phyloP scores from a whole-genome alignment of 2,797 vertebrate genomes.

The Aselliscus stoliczkanus region DNA sequence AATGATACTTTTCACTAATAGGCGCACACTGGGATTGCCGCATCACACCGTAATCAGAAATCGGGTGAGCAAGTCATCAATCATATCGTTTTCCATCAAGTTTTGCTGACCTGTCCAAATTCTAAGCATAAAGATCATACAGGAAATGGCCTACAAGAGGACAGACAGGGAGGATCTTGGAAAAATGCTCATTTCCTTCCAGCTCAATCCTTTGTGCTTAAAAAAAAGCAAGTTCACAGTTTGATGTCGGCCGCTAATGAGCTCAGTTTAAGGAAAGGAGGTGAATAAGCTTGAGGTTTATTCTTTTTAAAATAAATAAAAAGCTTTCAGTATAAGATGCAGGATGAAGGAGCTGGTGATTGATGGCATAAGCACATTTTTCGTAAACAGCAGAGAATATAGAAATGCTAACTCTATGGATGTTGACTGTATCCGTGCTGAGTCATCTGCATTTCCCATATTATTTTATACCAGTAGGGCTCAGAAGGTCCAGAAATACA shows the following conservation, averaged over 20 bases:
- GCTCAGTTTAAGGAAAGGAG: constrained; percentile 41
- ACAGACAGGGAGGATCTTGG: constrained; percentile 14
- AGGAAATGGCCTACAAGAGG: constrained; percentile 4
- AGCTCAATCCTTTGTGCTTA: constrained; percentile 11
- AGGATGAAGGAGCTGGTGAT: constrained; percentile 11
- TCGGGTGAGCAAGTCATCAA: constrained; percentile 56
- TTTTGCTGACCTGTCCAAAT: constrained; percentile 42
- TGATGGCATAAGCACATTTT: constrained; percentile 50
- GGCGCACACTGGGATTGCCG: constrained; percentile 10
- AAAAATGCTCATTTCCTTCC: constrained; percentile 53
- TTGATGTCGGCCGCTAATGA: constrained; percentile 41
- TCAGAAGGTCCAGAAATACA: background rate
- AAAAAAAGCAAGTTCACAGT: constrained; percentile 16
- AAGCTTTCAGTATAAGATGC: constrained; percentile 30
- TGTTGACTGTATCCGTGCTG: constrained; percentile 58
- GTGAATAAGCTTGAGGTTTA: background rate
- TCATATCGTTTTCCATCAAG: constrained; percentile 53
- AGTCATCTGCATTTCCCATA: constrained; percentile 67
- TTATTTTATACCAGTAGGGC: constrained; percentile 25
- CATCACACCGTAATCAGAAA: constrained; percentile 26
- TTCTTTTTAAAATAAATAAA: constrained; percentile 38
- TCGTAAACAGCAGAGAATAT: constrained; percentile 35
- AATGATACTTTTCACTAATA: constrained; percentile 39
- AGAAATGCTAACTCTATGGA: constrained; percentile 56
- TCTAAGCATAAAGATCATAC: background rate